Conservation (phyloP, 1,140 invertebrate genomes). For the Drosophila tristis region DNA sequence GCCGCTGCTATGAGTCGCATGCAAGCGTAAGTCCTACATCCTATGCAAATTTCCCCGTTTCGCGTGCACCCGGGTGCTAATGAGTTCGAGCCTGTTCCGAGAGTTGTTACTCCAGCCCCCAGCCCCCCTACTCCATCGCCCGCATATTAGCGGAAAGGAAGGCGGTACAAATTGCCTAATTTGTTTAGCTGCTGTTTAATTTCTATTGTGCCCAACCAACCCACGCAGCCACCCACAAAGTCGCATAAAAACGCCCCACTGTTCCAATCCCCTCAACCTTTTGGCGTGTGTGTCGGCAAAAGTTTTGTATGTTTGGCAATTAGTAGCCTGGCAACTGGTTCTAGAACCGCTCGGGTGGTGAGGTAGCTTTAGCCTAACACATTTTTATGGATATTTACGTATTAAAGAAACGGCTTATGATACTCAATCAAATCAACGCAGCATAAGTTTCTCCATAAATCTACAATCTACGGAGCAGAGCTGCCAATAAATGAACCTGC, state of each 20-base stretch:
- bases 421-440: no score
- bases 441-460: no score
- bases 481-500: no score
- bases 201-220: neutral
- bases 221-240: conserved; percentile 10
- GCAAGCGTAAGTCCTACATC: conserved; percentile 68
- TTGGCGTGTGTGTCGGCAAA: conserved; percentile 1
- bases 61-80: conserved; percentile 60
- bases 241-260: neutral
- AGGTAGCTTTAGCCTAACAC: neutral
- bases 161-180: conserved; percentile 53
- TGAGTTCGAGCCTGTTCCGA: conserved; percentile 44
- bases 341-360: neutral
- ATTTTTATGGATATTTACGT: neutral
- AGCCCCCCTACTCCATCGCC: no score
- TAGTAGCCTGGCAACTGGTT: conserved; percentile 22
- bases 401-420: no score
- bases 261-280: neutral
- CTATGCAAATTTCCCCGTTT: conserved; percentile 53
- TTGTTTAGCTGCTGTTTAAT: conserved; percentile 47
- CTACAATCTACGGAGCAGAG: no score
- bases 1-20: conserved; percentile 72
- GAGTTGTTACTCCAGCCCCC: neutral
- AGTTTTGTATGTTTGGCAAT: conserved; percentile 24
- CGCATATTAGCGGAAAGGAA: conserved; percentile 28